Evolutionary conservation across 1,140 invertebrate genomes (phyloP).

Genomic region (Pseudobourletiella spinata): DNA sequence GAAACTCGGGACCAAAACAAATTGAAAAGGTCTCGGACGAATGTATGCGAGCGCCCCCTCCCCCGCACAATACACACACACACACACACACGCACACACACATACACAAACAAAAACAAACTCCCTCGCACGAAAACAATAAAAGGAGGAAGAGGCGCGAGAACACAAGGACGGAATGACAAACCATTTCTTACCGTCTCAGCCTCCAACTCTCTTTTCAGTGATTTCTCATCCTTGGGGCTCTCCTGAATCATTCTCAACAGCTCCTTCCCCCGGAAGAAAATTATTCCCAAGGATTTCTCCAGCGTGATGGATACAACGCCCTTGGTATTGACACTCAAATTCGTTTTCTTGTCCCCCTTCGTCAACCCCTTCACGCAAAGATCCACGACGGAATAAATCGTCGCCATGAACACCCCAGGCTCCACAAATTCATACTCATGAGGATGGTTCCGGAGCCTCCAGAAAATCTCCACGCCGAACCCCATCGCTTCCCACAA

Average conservation of each 20-base stretch:
- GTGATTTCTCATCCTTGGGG: slow-evolving; percentile 3
- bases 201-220: slow-evolving; percentile 7
- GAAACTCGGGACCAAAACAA: too few species aligned
- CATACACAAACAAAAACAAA: too few species aligned
- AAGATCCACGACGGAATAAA: slow-evolving; percentile 5
- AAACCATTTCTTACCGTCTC: slow-evolving; percentile 8
- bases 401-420: slow-evolving; percentile 1
- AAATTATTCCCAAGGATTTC: slow-evolving; percentile 3
- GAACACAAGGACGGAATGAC: background rate
- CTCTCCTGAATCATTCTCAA: slow-evolving; percentile 2
- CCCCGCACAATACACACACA: too few species aligned
- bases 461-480: slow-evolving; percentile 13
- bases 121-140: too few species aligned
- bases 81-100: too few species aligned
- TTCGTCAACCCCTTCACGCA: slow-evolving; percentile 6
- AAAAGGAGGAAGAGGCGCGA: background rate
- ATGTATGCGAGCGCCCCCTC: too few species aligned
- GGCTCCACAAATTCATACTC: slow-evolving; percentile 8
- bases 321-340: slow-evolving; percentile 4
- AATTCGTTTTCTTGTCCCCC: slow-evolving; percentile 3
- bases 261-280: background rate
- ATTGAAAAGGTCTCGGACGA: too few species aligned
- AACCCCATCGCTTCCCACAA: slow-evolving; percentile 18
- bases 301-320: slow-evolving; percentile 1
- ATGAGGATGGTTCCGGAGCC: background rate